Conservation (phyloP, 2,113 vertebrate species). For the Carassius carassius region DNA sequence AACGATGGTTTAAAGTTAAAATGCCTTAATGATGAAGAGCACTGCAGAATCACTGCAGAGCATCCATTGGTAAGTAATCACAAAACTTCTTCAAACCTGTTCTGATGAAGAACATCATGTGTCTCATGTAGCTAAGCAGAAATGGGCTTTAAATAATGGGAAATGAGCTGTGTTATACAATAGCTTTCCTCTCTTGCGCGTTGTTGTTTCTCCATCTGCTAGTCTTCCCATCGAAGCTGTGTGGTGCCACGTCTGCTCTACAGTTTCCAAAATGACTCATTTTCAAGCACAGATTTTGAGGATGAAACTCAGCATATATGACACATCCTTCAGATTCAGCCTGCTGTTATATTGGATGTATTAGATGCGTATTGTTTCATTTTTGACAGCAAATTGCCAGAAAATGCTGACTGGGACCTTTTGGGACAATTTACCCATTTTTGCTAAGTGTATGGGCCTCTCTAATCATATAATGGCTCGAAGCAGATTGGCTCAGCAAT, state of each 20-base stretch:
- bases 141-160: neutral
- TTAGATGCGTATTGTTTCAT: neutral
- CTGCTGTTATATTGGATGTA: neutral
- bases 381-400: constrained; percentile 4
- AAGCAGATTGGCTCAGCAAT: constrained; percentile 26
- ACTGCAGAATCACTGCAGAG: too few species aligned
- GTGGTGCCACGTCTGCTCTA: neutral
- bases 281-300: constrained; percentile 1
- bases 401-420: neutral
- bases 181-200: neutral
- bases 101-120: neutral
- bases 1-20: too few species aligned
- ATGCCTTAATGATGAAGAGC: too few species aligned
- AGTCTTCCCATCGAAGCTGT: neutral
- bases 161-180: neutral
- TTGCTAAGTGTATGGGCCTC: neutral
- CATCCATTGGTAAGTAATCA: neutral
- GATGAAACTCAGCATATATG: neutral
- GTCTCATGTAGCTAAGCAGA: neutral
- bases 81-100: neutral
- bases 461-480: constrained; percentile 26
- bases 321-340: neutral
- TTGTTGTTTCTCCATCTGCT: neutral
- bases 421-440: constrained; percentile 2
- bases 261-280: neutral